Conservation (phyloP, 2,113 vertebrate genomes). For the Cheirogaleus medius region DNA sequence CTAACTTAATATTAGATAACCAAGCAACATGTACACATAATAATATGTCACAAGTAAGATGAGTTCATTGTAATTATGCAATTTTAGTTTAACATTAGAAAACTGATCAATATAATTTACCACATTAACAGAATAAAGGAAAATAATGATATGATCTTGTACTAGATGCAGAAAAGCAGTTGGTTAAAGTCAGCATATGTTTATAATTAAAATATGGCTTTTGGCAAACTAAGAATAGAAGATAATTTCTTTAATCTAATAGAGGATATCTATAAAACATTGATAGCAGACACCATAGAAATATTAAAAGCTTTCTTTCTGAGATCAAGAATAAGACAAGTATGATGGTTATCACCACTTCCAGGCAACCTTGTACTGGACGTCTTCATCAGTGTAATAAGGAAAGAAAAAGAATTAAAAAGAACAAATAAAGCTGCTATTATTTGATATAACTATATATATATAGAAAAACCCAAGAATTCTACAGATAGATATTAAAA, state of each 20-base stretch:
- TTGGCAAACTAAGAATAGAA: neutral
- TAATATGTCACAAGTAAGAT: neutral
- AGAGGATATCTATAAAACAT: neutral
- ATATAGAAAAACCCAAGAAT: neutral
- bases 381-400: neutral
- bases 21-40: neutral
- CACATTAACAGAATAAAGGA: neutral
- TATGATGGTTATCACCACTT: neutral
- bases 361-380: neutral
- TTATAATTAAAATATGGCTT: neutral
- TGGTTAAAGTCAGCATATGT: neutral
- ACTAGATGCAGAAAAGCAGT: neutral
- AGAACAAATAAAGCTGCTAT: neutral
- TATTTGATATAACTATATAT: neutral
- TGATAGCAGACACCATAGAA: neutral
- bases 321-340: neutral
- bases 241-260: neutral
- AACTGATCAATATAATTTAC: slow-evolving; percentile 30
- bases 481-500: neutral
- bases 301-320: neutral
- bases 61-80: neutral
- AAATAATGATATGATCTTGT: neutral
- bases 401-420: neutral
- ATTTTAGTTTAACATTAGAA: neutral
- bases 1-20: slow-evolving; percentile 10